Evolutionary conservation across 92 coral and sea anemone species (phyloP).

Genomic region (Chrysogorgia sp.): DNA sequence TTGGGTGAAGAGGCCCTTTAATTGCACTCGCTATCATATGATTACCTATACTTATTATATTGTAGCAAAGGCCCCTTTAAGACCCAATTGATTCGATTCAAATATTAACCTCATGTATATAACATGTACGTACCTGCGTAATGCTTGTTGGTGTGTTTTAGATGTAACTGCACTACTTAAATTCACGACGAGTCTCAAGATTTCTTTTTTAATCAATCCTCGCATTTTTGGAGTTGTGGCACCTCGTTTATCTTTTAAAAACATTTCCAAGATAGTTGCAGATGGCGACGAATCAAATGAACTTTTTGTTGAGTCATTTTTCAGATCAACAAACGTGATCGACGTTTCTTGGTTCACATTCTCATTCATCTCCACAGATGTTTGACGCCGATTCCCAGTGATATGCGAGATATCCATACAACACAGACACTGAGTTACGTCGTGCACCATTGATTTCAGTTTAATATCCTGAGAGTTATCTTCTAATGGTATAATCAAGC

Average conservation of each 20-base stretch:
- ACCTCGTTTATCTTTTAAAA: constrained; percentile 33
- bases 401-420: constrained; percentile 72
- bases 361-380: constrained; percentile 40
- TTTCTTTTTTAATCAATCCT: constrained; percentile 72
- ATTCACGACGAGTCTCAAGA: constrained; percentile 77
- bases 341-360: neutral
- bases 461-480: constrained; percentile 33
- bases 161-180: constrained; percentile 92
- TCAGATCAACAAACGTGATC: neutral
- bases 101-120: no score
- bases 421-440: constrained; percentile 77
- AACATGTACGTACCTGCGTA: constrained; percentile 74
- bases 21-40: no score
- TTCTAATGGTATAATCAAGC: constrained; percentile 39
- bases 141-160: constrained; percentile 85
- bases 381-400: constrained; percentile 33
- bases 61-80: no score
- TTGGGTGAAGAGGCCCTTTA: no score
- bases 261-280: constrained; percentile 29
- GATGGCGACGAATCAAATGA: constrained; percentile 31
- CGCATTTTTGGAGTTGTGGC: constrained; percentile 76
- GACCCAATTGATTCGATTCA: no score
- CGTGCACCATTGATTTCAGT: constrained; percentile 66
- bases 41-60: no score
- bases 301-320: constrained; percentile 7